Base-by-base conservation (phyloP, 2,888 invertebrate genomes). In the Synergus itoensis region DNA sequence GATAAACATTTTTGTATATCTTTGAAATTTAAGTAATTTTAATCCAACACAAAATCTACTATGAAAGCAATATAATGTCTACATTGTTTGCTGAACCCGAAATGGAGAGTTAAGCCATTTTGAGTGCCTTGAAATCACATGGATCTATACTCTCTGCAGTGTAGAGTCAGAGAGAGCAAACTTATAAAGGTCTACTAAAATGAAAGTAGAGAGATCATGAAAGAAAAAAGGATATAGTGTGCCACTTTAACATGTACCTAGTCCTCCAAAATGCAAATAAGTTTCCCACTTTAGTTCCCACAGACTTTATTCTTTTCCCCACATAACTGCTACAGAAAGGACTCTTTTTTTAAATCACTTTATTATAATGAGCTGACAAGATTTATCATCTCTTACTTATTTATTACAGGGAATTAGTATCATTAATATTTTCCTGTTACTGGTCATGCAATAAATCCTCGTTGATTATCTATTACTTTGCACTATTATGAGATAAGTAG, bases 241-340 rank as follows among this genome's bases (percentile, higher is more conserved):
- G 28, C n/a, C n/a, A 36, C 64, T 64, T 64, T 16, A 64, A 40
- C 40, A 36, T 36, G 28, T 62, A 16, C 21, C 62, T 63, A 18
- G 28, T 63, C 36, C n/a, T 40, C 8, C 64, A 40, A 64, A 64
- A 64, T 64, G 64, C 64, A 64, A 64, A 64, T 64, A 40, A 64
- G 40, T 40, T 64, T 40, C n/a, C 16, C n/a, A 64, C 40, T 64
- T 64, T 40, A 16, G n/a, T 3, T n/a, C n/a, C 64, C 9, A 64
- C 36, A 36, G 64, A n/a, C 64, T 64, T 40, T 64, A 64, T 64
- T 40, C 40, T 36, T 64, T 64, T 64, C 40, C 64, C 7, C 9
- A 40, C 36, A 16, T 40, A 40, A 64, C 40, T 64, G 3, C 9
- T 40, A 40, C 64, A 9, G 64, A 64, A 64, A 36, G n/a, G 3